Base-by-base conservation (phyloP, 2,113 vertebrate species). In the Siniperca chuatsi region DNA sequence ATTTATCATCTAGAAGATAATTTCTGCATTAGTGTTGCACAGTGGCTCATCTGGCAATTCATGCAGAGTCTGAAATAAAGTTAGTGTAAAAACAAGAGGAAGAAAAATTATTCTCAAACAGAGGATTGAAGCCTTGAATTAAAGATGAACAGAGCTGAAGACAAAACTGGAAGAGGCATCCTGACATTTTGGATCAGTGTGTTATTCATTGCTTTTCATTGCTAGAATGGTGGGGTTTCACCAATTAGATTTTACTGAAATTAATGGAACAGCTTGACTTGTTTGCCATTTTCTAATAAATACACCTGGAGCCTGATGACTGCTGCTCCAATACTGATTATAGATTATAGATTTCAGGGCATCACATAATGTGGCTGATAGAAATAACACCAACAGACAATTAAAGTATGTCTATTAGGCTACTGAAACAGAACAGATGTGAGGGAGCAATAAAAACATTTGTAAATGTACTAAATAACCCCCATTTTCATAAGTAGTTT, bases 1-100 rank as follows among this genome's bases (percentile, higher is more conserved):
- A 84, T 89, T 68, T 46, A 60, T 89, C 25, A 21, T 50, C n/a
- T n/a, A 21, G 0, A 73, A 77, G 42, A 77, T 67, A 5, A 81
- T 72, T 46, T 50, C 29, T 18, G 48, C 40, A 70, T 61, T 75
- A 88, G 64, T 44, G 37, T 3, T 66, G 71, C 76, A 72, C 9
- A 60, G 70, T 2, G 8, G 71, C 52, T 75, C 52, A 18, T 72
- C n/a, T 60, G 57, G 52, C 33, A 33, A 8, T 42, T 64, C 40
- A 60, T 35, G 16, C 52, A 54, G 76, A 29, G 20, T 13, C 54
- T 52, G 57, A 78, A 82, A 69, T 50, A 42, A 67, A 58, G 18
- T 62, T 42, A 79, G 57, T 5, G 29, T 66, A 29, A 48, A 81
- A 37, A 62, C 23, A 75, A 57, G 67, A 12, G 40, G 50, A 0